Base-by-base conservation (phyloP, 2,797 vertebrate species). In the Apogon hyalosoma region DNA sequence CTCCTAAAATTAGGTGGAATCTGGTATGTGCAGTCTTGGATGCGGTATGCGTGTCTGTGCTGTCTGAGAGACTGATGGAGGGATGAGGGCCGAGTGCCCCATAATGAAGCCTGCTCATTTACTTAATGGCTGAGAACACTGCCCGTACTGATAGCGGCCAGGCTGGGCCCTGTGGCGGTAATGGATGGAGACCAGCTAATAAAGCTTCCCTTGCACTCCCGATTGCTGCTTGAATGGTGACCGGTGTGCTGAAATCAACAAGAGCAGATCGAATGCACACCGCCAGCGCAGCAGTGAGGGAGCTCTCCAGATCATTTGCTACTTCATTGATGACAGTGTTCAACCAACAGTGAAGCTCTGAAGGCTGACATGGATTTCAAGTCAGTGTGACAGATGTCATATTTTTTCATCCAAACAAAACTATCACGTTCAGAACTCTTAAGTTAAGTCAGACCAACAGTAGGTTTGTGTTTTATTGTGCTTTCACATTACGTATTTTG, bases 81-180 rank as follows among this genome's bases (percentile, higher is more conserved):
- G 73, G 48, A 62, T 1, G 65, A 77, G 61, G 79, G 76, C 77
- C 61, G 67, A 90, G 85, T 74, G 83, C 75, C 77, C 77, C 67
- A 61, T 92, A 92, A 93, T 90, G 90, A 90, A 91, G 86, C 85
- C 85, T 33, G 81, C 91, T 93, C 88, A 86, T 93, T 94, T 92
- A 90, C 90, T 86, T 94, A 94, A 94, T 93, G 90, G 92, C 90
- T 80, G 86, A 88, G 85, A 90, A 92, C 87, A 92, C 83, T 87
- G 92, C 84, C 87, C 63, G 63, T 77, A 59, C 86, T 82, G 88
- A 91, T 87, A 91, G 92, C 55, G 73, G 88, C 88, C 80, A 63
- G 82, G 81, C 80, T 85, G 76, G 79, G 86, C 77, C 85, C 83
- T 73, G 83, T 87, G 90, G 89, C 71, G 57, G 69, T 93, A 92